Evolutionary conservation across 2,888 invertebrate species (phyloP).

Genomic region (Melieria crassipennis): DNA sequence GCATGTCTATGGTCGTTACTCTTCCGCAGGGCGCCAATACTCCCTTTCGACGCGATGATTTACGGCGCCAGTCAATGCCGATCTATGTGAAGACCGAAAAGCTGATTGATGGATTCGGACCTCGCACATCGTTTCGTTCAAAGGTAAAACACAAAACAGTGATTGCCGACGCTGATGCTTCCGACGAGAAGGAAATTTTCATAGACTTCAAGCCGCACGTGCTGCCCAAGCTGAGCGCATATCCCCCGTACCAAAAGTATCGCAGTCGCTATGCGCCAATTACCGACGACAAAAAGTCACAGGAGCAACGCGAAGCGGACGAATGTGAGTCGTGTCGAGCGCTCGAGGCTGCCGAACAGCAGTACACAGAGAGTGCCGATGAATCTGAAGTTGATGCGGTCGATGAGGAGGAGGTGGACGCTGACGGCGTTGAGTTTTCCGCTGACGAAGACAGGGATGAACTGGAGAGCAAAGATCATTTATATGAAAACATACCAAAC

Average conservation of each 20-base stretch:
- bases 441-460: constrained; percentile 41
- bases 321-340: constrained; percentile 31
- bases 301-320: constrained; percentile 34
- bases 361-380: constrained; percentile 22
- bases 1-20: constrained; percentile 55
- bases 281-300: constrained; percentile 72
- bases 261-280: constrained; percentile 44
- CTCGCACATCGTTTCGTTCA: constrained; percentile 52
- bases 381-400: neutral
- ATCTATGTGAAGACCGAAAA: constrained; percentile 58
- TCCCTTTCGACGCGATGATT: constrained; percentile 56
- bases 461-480: constrained; percentile 47
- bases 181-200: constrained; percentile 81
- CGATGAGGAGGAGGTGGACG: constrained; percentile 20
- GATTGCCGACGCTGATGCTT: constrained; percentile 37
- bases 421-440: constrained; percentile 21
- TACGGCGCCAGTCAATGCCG: constrained; percentile 59
- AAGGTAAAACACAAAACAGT: constrained; percentile 35
- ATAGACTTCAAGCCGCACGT: constrained; percentile 86
- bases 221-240: constrained; percentile 67
- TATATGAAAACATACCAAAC: constrained; percentile 59
- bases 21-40: constrained; percentile 43
- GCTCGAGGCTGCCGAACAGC: constrained; percentile 13
- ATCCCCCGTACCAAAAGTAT: constrained; percentile 48
- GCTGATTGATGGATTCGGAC: constrained; percentile 54